Evolutionary conservation across 1,140 invertebrate species (phyloP), one percentile per base, ranked within the genome.

Genomic region (Pseudomyrmex gracilis): DNA sequence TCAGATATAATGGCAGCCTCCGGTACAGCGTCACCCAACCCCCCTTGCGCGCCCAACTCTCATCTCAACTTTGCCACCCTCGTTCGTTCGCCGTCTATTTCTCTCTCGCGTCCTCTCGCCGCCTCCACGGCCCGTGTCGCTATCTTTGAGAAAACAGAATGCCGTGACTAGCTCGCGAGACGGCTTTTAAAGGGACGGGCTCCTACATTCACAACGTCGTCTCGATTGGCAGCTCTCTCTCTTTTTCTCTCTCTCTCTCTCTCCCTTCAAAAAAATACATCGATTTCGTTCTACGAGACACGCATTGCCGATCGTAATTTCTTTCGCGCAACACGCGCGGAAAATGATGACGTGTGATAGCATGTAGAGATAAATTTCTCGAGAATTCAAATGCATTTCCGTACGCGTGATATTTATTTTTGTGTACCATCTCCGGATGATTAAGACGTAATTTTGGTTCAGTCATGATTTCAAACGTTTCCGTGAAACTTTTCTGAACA

Each of bases 1-100:
- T 94, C 92, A 93, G 93, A 94, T 94, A 94, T 94, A 94, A 94
- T 94, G 93, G 93, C 92, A 94, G 93, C 92, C 92, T 93, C 93
- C 92, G 93, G 93, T 94, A 91, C 90, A 90, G 90, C 90, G 87
- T 90, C 90, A 92, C 90, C 86, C 91, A 82, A 71, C 85, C 82
- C 82, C 87, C 76, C 3, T 34, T 80, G 76, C 68, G 73, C 60
- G 86, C 86, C 84, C 90, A 87, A 89, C 90, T 91, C 90, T 91
- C 89, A 91, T 91, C 91, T 91, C 91, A 92, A 92, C 90, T 93
- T 91, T 90, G 85, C 85, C 90, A 91, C 86, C 90, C 87, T 73
- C 82, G 82, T 89, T 73, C 82, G 82, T 89, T 87, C 87, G 78
- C 70, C 83, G 73, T 89, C 76, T 90, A 90, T 90, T 82, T 90